Base-by-base conservation (phyloP, 1,140 invertebrate genomes). In the Ctenoplectra terminalis region DNA sequence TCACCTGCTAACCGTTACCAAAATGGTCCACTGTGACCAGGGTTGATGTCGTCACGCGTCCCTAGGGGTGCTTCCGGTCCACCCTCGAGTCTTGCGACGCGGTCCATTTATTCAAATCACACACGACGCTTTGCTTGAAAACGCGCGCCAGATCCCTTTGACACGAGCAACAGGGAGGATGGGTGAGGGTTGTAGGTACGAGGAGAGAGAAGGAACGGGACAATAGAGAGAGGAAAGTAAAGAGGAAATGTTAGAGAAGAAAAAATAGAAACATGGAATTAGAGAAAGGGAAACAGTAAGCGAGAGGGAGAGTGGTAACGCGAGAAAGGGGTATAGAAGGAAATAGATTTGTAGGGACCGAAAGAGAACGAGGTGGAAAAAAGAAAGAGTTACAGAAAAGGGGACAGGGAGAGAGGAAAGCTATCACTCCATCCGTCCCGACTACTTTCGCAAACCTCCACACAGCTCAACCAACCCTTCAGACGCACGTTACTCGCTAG, bases 71-170 rank as follows among this genome's bases (percentile, higher is more conserved):
- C 43, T 71, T 63, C 71, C 26, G 37, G 31, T 8, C 40, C 54
- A 56, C 46, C 63, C 58, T 6, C 52, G 23, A 7, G n/a, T 2
- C n/a, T 52, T 34, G 29, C 13, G 26, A 43, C 64, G 71, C 56
- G 71, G 50, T 81, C 80, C 84, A 90, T 89, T 90, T 90, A 90
- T 90, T 89, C 83, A 84, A 89, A 87, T 88, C 83, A 85, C 71
- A 77, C 79, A 64, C 52, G 72, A 67, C 31, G 46, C 58, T 61
- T 48, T 52, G 50, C 58, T 61, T 85, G 66, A 79, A 84, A 87
- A 78, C 50, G 79, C 66, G 56, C 34, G 7, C 6, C n/a, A 40
- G 26, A 37, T 61, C 34, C 11, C 69, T 79, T 71, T 79, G 67
- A 77, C 72, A 58, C 6, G 61, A 48, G 23, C 50, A 29, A 20